Evolutionary conservation across 2,888 invertebrate species (phyloP).

Genomic region (Cosmorhoe ocellata): DNA sequence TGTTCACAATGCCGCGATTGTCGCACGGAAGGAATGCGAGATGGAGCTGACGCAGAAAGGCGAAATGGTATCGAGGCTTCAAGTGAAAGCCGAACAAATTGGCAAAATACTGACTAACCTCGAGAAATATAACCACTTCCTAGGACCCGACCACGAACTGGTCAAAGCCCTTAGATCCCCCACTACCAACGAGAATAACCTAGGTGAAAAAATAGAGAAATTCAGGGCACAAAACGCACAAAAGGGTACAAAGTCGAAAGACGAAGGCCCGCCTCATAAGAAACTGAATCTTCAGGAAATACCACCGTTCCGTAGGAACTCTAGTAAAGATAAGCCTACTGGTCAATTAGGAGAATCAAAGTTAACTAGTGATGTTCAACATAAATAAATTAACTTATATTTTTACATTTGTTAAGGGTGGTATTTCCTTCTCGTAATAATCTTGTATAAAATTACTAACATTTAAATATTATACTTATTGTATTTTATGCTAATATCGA

Average conservation of each 20-base stretch:
- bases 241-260: conserved; percentile 74
- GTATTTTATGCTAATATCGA: conserved; percentile 45
- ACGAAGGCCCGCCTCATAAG: conserved; percentile 82
- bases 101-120: conserved; percentile 95
- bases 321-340: conserved; percentile 53
- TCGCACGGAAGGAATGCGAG: conserved; percentile 92
- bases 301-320: conserved; percentile 74
- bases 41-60: conserved; percentile 97
- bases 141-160: conserved; percentile 83
- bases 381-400: conserved; percentile 11
- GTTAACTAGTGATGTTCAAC: neutral
- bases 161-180: conserved; percentile 77
- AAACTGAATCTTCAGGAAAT: conserved; percentile 79
- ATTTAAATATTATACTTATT: conserved; percentile 35
- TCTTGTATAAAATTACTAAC: conserved; percentile 42
- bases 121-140: conserved; percentile 91
- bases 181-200: conserved; percentile 63
- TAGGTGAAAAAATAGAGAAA: conserved; percentile 67
- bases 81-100: conserved; percentile 97
- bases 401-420: conserved; percentile 39
- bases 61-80: conserved; percentile 96
- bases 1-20: conserved; percentile 75
- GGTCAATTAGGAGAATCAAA: conserved; percentile 45
- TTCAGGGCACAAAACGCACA: conserved; percentile 68
- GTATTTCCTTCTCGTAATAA: conserved; percentile 52